Conservation (phyloP, 2,888 invertebrate species). For the Drosophila dives region DNA sequence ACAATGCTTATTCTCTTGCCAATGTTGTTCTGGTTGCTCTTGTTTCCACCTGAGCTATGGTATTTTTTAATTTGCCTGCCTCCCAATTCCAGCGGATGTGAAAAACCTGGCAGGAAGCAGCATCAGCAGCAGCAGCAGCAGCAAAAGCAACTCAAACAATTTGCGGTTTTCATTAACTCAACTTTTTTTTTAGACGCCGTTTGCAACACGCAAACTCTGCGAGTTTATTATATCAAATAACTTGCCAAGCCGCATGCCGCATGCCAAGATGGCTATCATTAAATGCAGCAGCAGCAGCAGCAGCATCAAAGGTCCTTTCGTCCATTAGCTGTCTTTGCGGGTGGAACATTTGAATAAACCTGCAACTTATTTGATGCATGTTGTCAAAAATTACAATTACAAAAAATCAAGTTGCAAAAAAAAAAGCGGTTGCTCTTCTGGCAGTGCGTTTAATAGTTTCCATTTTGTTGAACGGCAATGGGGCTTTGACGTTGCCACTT, state of each 20-base stretch:
- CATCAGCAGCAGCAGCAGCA: background rate
- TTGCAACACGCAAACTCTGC: constrained; percentile 48
- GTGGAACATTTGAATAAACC: constrained; percentile 71
- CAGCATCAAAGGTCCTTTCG: constrained; percentile 10
- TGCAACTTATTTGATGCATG: constrained; percentile 58
- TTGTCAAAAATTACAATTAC: constrained; percentile 59
- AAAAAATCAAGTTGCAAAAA: constrained; percentile 3
- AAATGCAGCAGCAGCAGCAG: constrained; percentile 59
- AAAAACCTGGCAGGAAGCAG: constrained; percentile 10
- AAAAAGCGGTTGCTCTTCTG: constrained; percentile 41
- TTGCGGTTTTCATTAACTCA: constrained; percentile 79
- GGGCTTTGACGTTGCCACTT: constrained; percentile 77
- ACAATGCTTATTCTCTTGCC: constrained; percentile 33
- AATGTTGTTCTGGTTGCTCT: constrained; percentile 7
- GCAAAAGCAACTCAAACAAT: constrained; percentile 74
- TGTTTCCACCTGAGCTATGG: constrained; percentile 54
- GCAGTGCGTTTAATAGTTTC: constrained; percentile 79
- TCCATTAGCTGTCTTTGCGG: constrained; percentile 21
- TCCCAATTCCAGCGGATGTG: constrained; percentile 8
- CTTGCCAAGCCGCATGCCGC: constrained; percentile 69
- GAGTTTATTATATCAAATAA: constrained; percentile 79
- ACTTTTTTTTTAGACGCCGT: constrained; percentile 46
- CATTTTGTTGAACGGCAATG: constrained; percentile 69
- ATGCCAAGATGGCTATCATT: constrained; percentile 72
- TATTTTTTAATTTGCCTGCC: constrained; percentile 76